Conservation (phyloP, 2,797 vertebrate genomes). For the Ceyx erithaca region DNA sequence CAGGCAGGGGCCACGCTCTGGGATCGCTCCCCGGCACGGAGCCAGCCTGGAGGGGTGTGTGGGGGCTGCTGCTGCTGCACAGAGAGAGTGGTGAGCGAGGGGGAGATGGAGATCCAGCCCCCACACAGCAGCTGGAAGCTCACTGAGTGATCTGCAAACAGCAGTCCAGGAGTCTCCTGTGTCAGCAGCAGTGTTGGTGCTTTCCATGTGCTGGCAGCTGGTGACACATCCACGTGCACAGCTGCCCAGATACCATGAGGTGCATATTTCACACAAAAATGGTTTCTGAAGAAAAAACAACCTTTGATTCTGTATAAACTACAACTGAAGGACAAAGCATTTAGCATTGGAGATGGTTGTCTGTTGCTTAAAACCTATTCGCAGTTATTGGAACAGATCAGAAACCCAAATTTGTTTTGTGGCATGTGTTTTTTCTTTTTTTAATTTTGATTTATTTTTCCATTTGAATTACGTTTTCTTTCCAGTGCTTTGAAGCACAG, state of each 20-base stretch:
- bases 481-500: background rate
- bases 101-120: background rate
- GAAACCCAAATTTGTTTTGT: background rate
- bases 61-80: background rate
- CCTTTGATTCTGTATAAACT: accelerated
- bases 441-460: background rate
- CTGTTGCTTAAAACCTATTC: background rate
- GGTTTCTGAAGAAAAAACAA: background rate
- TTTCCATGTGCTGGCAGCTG: background rate
- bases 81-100: background rate
- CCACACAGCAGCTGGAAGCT: background rate
- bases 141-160: background rate
- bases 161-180: background rate
- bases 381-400: background rate
- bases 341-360: background rate
- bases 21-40: background rate
- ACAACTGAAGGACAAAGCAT: accelerated
- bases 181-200: background rate
- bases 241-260: background rate
- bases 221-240: background rate
- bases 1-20: too few relatives aligned
- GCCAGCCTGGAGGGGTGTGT: too few relatives aligned
- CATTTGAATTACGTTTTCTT: background rate
- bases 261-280: background rate
- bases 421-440: background rate